Evolutionary conservation across 2,797 vertebrate genomes (phyloP), one percentile per base, ranked within the genome.

Genomic region (Otolemur crassicaudatus): DNA sequence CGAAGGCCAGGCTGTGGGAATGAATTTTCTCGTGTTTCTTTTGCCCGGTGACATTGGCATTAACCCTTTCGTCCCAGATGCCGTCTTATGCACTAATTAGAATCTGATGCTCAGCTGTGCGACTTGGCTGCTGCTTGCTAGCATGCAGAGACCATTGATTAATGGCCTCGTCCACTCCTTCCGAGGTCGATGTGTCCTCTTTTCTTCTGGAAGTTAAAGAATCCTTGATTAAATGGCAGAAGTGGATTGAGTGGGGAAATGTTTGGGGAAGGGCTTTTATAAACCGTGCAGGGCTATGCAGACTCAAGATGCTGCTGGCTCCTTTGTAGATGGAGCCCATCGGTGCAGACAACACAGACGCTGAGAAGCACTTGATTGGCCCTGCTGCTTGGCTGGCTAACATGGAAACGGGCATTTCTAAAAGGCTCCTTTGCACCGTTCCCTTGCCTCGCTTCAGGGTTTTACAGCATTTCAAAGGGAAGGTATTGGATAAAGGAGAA

Each of bases 191-290:
- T 3, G 7, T 75, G 72, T 65, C 93, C 90, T 43, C 61, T 95
- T 90, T 75, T 93, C 89, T 92, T 53, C 37, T 23, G 69, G 79
- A 96, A 95, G 91, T 87, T 87, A 58, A 87, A 93, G 86, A 60
- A 90, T 60, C 82, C 58, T 91, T 97, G 96, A 93, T 96, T 91
- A 97, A 90, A 97, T 76, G 89, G 87, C 67, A 95, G 67, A 63
- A 81, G 53, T 10, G 0, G 75, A 53, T 60, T 31, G 87, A 86
- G 60, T 53, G 43, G 86, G 58, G 60, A 67, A 22, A 53, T 19
- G 69, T 9, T 0, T 4, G 1, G 37, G 90, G 72, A 93, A 95
- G 60, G 53, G 72, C 79, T 85, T 86, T 85, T 29, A 1, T 19
- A 17, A 53, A 19, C 40, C 0, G 0, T 8, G 60, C 46, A 4